A percentile compares a stretch with the other conserved stretches of the same genome.
These are phyloP conservation scores for Xiphophorus birchmanni DNA, from an alignment of 2,797 vertebrate species.

Conservation along the genomic window DNA sequence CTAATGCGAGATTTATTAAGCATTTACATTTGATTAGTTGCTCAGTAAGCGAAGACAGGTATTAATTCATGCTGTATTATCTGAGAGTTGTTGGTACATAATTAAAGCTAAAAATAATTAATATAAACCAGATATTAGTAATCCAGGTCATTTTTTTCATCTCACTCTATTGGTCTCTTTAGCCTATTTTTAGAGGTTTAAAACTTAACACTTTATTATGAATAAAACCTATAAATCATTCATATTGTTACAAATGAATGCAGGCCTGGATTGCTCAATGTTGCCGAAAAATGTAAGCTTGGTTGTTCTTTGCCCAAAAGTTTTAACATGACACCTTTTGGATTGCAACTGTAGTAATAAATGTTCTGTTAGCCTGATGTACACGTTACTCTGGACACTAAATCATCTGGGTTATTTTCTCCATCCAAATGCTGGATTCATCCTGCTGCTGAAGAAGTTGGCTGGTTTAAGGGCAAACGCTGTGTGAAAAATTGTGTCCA, in stretches of 20 bases:
- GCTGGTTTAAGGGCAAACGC: not conserved
- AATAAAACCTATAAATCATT: too few relatives aligned
- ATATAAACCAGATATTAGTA: not conserved
- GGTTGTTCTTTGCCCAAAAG: not conserved
- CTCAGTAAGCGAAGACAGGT: not conserved
- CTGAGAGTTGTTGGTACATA: not conserved
- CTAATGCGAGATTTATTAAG: not conserved
- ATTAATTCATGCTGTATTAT: not conserved
- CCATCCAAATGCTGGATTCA: not conserved
- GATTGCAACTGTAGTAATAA: not conserved
- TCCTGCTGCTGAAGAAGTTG: not conserved
- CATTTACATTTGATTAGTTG: not conserved
- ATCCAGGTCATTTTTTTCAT: not conserved
- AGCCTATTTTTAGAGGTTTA: not conserved
- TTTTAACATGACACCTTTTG: not conserved
- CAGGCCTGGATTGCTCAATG: not conserved
- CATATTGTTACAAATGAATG: too few relatives aligned
- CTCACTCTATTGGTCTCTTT: not conserved
- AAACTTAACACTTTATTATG: too few relatives aligned
- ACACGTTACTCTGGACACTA: not conserved
- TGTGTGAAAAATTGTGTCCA: not conserved
- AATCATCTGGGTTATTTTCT: not conserved
- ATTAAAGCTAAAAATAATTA: not conserved
- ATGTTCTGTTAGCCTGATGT: not conserved
- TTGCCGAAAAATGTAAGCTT: not conserved